Base-by-base conservation (phyloP, 1,140 invertebrate species). In the Drosophila rhopaloa region DNA sequence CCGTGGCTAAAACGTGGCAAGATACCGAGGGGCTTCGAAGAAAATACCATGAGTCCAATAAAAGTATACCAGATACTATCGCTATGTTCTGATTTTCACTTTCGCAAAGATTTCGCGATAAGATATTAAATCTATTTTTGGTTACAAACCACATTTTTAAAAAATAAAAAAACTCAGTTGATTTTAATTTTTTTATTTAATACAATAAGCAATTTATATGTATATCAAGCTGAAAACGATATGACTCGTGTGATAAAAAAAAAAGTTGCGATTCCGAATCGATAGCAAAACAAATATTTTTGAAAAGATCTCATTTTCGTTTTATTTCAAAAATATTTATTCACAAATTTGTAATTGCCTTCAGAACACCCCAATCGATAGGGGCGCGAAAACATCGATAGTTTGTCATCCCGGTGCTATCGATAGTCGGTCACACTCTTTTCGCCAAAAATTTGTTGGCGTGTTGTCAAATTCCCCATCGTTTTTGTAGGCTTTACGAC, bases 381-480 rank as follows among this genome's bases (percentile, higher is more conserved):
- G 38, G 3, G 16, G 11, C 11, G 19, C 24, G 8, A 32, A 51
- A 50, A 29, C 19, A 37, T 40, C 29, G 27, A 37, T 47, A n/a
- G 4, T 10, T 8, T 0, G 1, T 4, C n/a, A 35, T 8, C 48
- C n/a, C 13, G 29, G 29, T 32, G 29, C 29, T 10, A 51, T 62
- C 50, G 60, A 54, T 54, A 24, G 5, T 27, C 27, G 16, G 40
- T 51, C 60, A 63, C 50, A 27, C 38, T 56, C 47, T 76, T 81
- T 76, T 80, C 83, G 83, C 83, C 83, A 83, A 88, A 88, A 67
- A 38, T 66, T 88, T 83, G 83, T 79, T 88, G 84, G 84, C 83
- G 83, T 88, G 83, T 83, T 85, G 82, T 82, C 83, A 85, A 65
- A 65, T 86, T 75, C 74, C 63, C 41, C 44, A 55, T 48, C 65